These are phyloP conservation scores for Aleiodes leptofemur DNA, from an alignment of 2,888 invertebrate species.

Conservation along the genomic window DNA sequence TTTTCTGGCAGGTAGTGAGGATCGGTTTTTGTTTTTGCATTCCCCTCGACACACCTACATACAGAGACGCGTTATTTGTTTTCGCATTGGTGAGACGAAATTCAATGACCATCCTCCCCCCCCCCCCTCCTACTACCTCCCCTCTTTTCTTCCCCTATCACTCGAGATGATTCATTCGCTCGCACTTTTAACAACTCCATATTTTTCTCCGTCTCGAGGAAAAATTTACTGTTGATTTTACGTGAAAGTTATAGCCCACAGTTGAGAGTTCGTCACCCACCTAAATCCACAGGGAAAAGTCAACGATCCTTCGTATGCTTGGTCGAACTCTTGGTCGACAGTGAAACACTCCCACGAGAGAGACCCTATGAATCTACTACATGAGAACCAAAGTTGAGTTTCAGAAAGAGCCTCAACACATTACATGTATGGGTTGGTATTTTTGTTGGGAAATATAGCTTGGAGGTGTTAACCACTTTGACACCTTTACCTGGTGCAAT, in stretches of 20 bases:
- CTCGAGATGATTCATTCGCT: too few relatives aligned
- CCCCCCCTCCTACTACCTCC: too few relatives aligned
- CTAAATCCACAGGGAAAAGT: conserved; percentile 38
- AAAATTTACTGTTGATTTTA: conserved; percentile 10
- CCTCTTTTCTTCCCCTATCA: too few relatives aligned
- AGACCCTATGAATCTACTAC: conserved; percentile 19
- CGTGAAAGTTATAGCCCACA: neutral
- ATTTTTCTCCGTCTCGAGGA: too few relatives aligned
- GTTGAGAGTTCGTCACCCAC: conserved; percentile 24
- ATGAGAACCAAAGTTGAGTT: conserved; percentile 34
- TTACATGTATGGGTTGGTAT: neutral
- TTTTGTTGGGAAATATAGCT: conserved; percentile 9
- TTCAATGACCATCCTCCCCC: neutral
- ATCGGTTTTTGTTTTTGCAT: conserved; percentile 40
- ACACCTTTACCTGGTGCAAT: conserved; percentile 12
- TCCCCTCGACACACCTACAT: conserved; percentile 3
- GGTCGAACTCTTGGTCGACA: conserved; percentile 52
- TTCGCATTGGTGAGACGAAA: conserved; percentile 53
- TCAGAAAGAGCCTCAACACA: conserved; percentile 24
- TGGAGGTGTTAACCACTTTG: conserved; percentile 29
- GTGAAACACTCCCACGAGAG: conserved; percentile 47
- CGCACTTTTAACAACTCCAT: too few relatives aligned
- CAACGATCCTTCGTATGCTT: conserved; percentile 45
- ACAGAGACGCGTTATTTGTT: conserved; percentile 59
- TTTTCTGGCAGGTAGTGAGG: conserved; percentile 53